Conservation (phyloP, 2,888 invertebrate genomes). For the Stenotaenia linearis region DNA sequence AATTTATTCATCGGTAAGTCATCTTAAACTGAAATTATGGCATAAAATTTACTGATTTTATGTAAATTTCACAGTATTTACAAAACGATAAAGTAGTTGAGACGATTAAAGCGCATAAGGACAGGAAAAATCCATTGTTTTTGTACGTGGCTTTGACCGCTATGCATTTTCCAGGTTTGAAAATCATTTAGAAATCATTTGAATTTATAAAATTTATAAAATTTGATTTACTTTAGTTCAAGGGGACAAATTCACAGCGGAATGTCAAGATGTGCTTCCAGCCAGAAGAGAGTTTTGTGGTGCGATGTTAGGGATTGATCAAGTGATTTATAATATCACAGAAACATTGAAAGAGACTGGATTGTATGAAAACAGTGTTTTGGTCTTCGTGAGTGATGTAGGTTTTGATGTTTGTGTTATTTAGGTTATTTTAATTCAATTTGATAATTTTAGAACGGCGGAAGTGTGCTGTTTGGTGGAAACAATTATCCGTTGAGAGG, state of each 20-base stretch:
- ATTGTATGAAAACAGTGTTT: background rate
- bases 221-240: background rate
- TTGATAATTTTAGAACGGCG: background rate
- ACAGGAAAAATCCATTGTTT: background rate
- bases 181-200: background rate
- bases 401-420: too few relatives aligned
- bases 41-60: background rate
- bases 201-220: too few relatives aligned
- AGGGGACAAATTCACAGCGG: background rate
- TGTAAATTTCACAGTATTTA: background rate
- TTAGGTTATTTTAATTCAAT: too few relatives aligned
- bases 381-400: background rate
- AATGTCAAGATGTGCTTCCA: background rate
- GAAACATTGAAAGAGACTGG: background rate
- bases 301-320: background rate
- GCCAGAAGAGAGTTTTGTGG: background rate
- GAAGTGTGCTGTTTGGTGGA: background rate
- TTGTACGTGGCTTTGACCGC: background rate
- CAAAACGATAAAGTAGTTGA: background rate
- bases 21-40: too few relatives aligned
- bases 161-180: background rate
- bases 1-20: background rate
- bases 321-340: background rate
- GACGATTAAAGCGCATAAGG: background rate
- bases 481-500: constrained; percentile 50